Evolutionary conservation across 64 coral and sea anemone genomes (phyloP).

Genomic region (Cladopsammia gracilis): DNA sequence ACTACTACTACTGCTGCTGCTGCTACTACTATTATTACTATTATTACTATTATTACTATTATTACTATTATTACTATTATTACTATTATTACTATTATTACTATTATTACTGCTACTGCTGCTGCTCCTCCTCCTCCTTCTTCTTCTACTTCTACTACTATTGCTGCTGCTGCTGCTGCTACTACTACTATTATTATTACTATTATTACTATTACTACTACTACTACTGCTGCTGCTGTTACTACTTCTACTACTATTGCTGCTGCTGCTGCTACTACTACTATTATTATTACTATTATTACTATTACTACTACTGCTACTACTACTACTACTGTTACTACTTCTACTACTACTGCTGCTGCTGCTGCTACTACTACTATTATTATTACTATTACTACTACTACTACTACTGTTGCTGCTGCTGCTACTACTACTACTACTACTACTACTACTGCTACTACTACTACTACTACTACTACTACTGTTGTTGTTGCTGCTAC

Average conservation of each 20-base stretch:
- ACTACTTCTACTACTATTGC: conserved; percentile 6
- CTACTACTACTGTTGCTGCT: conserved; percentile 3
- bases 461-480: too few species aligned
- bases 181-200: conserved; percentile 1
- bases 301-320: conserved; percentile 13
- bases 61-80: background rate
- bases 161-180: background rate
- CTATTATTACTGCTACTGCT: background rate
- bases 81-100: background rate
- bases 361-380: too few species aligned
- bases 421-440: conserved; percentile 11
- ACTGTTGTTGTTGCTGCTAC: background rate
- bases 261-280: conserved; percentile 1
- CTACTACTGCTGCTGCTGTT: background rate
- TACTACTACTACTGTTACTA: background rate
- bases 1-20: background rate
- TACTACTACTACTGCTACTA: conserved; percentile 1
- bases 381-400: conserved; percentile 15
- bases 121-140: background rate
- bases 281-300: background rate
- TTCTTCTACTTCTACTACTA: conserved; percentile 9
- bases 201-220: background rate
- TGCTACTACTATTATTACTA: conserved; percentile 7
- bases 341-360: conserved; percentile 10
- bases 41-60: background rate